A percentile compares a stretch with the other conserved stretches of the same genome.
phyloP scores from a whole-genome alignment of 1,140 invertebrate species.

The Solen grandis region DNA sequence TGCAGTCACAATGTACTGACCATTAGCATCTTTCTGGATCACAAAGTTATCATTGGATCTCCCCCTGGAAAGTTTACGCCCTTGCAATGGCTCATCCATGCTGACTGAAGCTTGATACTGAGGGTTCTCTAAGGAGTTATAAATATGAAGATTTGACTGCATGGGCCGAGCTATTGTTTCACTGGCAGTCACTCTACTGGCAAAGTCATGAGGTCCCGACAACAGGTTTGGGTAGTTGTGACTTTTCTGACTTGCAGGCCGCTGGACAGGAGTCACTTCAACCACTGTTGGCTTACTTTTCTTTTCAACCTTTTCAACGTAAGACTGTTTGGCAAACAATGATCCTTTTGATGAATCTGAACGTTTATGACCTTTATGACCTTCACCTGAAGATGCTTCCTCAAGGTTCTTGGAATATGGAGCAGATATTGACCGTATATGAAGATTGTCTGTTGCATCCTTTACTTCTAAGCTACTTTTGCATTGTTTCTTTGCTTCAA shows the following conservation, averaged over 20 bases:
- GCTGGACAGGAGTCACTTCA: conserved; percentile 15
- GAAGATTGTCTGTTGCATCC: conserved; percentile 55
- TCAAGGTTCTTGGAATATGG: conserved; percentile 50
- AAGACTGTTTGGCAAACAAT: conserved; percentile 53
- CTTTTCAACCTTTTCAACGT: conserved; percentile 5
- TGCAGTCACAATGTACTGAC: conserved; percentile 29
- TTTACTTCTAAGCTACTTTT: conserved; percentile 45
- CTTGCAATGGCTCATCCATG: conserved; percentile 33
- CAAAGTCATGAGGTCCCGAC: conserved; percentile 54
- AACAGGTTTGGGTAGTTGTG: conserved; percentile 23
- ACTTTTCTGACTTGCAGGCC: conserved; percentile 19
- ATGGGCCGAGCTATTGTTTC: conserved; percentile 43
- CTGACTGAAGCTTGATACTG: conserved; percentile 42
- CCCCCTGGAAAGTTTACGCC: conserved; percentile 28
- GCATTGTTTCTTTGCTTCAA: conserved; percentile 59
- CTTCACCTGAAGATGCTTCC: neutral
- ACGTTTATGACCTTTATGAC: conserved; percentile 27
- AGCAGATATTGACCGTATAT: conserved; percentile 71
- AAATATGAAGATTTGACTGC: conserved; percentile 54
- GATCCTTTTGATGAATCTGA: conserved; percentile 66
- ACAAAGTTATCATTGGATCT: conserved; percentile 45
- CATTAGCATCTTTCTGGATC: conserved; percentile 42
- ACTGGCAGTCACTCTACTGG: conserved; percentile 13
- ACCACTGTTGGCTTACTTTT: conserved; percentile 22
- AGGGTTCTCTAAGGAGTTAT: conserved; percentile 49